A percentile compares a stretch with the other conserved stretches of the same genome.
These are phyloP conservation scores for Virgularia gustaviana DNA, from an alignment of 92 coral and sea anemone genomes.

Conservation along the genomic window DNA sequence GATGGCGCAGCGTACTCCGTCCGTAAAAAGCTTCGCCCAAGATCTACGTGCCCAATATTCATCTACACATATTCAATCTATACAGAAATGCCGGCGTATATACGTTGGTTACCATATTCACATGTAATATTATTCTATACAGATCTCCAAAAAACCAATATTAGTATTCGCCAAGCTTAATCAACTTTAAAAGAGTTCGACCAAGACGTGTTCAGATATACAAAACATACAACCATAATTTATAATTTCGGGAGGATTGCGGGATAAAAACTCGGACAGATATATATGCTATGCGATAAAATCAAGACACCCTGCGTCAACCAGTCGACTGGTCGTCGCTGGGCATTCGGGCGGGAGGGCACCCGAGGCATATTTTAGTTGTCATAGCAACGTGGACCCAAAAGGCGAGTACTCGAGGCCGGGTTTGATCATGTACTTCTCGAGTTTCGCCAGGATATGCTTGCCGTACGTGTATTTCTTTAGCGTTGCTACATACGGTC, in stretches of 20 bases:
- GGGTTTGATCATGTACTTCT: slow-evolving; percentile 63
- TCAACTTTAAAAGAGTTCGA: slow-evolving; percentile 4
- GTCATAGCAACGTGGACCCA: slow-evolving; percentile 26
- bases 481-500: slow-evolving; percentile 91
- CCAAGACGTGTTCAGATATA: not conserved
- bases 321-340: too few relatives aligned
- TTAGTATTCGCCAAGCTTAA: not conserved
- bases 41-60: not conserved
- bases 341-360: not conserved
- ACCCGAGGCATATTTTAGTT: not conserved
- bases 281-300: not conserved
- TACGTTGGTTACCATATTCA: not conserved
- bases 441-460: slow-evolving; percentile 94
- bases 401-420: slow-evolving; percentile 33
- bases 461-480: slow-evolving; percentile 98
- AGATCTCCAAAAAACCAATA: slow-evolving; percentile 16
- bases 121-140: slow-evolving; percentile 11
- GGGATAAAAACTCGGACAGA: not conserved
- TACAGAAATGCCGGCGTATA: not conserved
- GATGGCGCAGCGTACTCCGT: too few relatives aligned
- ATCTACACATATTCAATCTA: not conserved
- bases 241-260: not conserved
- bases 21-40: not conserved
- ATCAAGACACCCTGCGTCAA: not conserved
- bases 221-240: slow-evolving; percentile 4